A percentile compares a stretch with the other conserved stretches of the same genome.
Evolutionary conservation across 2,888 invertebrate genomes (phyloP).

Genomic region (Oscheius sp.): DNA sequence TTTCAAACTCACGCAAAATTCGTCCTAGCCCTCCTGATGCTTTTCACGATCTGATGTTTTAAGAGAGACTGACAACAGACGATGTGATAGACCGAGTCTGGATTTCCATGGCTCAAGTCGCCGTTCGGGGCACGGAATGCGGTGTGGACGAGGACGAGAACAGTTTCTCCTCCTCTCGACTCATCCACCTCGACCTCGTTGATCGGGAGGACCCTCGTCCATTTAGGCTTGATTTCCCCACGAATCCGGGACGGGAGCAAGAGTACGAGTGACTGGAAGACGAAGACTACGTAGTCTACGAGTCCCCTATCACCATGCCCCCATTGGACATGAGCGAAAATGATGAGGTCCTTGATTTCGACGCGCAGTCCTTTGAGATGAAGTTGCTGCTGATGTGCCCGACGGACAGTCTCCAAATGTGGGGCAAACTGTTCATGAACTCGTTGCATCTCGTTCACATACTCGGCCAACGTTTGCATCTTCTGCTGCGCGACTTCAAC

Average conservation of each 20-base stretch:
- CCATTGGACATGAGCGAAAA: conserved; percentile 61
- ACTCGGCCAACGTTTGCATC: conserved; percentile 67
- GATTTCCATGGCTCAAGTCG: conserved; percentile 55
- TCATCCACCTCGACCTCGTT: conserved; percentile 59
- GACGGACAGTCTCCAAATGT: conserved; percentile 49
- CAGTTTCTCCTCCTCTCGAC: conserved; percentile 31
- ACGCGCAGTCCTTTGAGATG: conserved; percentile 46
- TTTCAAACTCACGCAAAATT: conserved; percentile 42
- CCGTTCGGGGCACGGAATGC: conserved; percentile 53
- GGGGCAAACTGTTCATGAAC: conserved; percentile 66
- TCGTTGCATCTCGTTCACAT: conserved; percentile 70
- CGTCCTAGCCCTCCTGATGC: conserved; percentile 50
- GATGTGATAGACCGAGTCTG: conserved; percentile 52
- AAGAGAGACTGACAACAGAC: conserved; percentile 55
- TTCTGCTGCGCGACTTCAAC: conserved; percentile 56
- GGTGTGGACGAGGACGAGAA: conserved; percentile 48
- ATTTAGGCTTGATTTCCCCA: conserved; percentile 55
- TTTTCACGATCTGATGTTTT: conserved; percentile 54
- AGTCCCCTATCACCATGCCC: conserved; percentile 42
- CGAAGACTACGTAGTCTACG: conserved; percentile 59
- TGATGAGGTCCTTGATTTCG: conserved; percentile 56
- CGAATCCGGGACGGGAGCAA: conserved; percentile 52
- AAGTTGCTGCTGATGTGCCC: conserved; percentile 43
- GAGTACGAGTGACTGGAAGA: conserved; percentile 56
- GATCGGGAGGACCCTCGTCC: conserved; percentile 53